Evolutionary conservation across 2,888 invertebrate species (phyloP), one percentile per base, ranked within the genome.

Genomic region (Melolontha melolontha): DNA sequence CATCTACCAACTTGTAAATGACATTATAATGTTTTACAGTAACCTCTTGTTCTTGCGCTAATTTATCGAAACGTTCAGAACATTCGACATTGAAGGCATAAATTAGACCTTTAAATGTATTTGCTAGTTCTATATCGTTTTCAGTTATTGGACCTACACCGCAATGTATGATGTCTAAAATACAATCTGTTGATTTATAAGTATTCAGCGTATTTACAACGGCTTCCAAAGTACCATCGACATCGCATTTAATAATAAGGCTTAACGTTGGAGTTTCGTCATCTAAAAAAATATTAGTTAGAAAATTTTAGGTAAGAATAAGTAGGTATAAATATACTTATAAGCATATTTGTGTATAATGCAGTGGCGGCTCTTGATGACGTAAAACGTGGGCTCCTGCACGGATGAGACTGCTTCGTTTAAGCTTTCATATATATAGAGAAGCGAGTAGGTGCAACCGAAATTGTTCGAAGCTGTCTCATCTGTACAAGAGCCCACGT

Each of bases 171-270:
- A 99, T 82, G 76, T 95, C 92, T 11, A 99, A 85, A 51, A 88
- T 87, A 76, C 97, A 97, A 1, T 89, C 86, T 62, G 88, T 85
- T n/a, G 87, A 88, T 74, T 92, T 87, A 78, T 98, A 99, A 0
- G 95, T 93, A 73, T 93, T 93, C 64, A 99, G 80, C 8, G 95
- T 92, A 80, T 98, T 94, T 71, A 97, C 82, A 72, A 99, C 93
- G 0, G 98, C 98, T 82, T 99, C 98, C 49, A 98, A 90, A 0
- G 97, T 96, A 0, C 99, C 99, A 82, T 95, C 93, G 1, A 98
- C 98, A 84, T 99, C 99, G 17, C 94, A 94, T 91, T 82, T 87
- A 72, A 91, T 87, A 39, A 83, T 74, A 22, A 83, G 27, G 69
- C 80, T 81, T 34, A 83, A 68, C 11, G 64, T 67, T 84, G 85